A percentile compares a stretch with the other conserved stretches of the same genome.
phyloP scores from a whole-genome alignment of 2,888 invertebrate species.

The Polia nebulosa region DNA sequence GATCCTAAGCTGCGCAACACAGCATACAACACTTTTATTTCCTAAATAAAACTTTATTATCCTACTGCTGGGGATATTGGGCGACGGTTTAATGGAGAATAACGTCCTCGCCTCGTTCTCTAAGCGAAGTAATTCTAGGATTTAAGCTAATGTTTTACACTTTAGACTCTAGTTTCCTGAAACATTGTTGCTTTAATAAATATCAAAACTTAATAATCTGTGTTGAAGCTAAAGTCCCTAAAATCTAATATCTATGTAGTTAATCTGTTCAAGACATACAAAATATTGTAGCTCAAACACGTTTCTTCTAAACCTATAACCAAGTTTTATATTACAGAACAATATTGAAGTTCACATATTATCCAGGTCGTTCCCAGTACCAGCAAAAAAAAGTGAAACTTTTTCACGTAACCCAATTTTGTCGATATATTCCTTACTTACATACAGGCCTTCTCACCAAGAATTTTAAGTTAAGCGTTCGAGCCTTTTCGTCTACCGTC shows the following conservation, averaged over 20 bases:
- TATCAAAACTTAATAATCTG: not conserved
- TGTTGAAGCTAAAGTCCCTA: not conserved
- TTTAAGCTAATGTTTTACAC: conserved; percentile 11
- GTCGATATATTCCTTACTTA: conserved; percentile 16
- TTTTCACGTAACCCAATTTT: conserved; percentile 37
- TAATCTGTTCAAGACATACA: not conserved
- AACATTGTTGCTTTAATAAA: not conserved
- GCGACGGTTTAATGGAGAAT: conserved; percentile 41
- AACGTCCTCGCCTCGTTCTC: conserved; percentile 7
- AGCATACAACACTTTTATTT: conserved; percentile 49
- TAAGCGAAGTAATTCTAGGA: conserved; percentile 5
- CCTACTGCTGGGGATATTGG: conserved; percentile 21
- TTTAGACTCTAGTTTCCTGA: not conserved
- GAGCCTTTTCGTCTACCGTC: conserved; percentile 11
- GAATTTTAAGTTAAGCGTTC: conserved; percentile 28
- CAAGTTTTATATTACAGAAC: conserved; percentile 40
- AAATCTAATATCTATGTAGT: not conserved
- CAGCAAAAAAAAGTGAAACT: conserved; percentile 32
- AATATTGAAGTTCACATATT: conserved; percentile 35
- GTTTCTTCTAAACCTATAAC: conserved; percentile 4
- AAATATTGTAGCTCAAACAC: conserved; percentile 1
- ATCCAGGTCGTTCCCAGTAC: conserved; percentile 30
- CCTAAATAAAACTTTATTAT: conserved; percentile 56
- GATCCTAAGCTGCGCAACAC: conserved; percentile 15
- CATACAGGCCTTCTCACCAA: not conserved